Conservation (phyloP, 1,140 invertebrate genomes). For the Meteorus sp. region DNA sequence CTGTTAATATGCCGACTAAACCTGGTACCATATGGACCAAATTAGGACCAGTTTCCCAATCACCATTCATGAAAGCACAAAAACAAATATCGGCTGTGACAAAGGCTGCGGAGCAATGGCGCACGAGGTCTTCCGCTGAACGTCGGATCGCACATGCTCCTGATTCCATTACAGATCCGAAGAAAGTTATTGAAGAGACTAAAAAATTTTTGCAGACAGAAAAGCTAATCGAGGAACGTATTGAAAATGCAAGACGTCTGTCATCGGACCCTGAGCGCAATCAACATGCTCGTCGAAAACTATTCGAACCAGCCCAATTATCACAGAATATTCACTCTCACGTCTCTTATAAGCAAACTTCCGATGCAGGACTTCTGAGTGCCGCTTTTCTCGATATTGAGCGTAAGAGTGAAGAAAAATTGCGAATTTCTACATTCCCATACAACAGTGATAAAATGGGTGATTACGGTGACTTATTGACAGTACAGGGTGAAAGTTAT, state of each 20-base stretch:
- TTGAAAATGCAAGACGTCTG: constrained; percentile 44
- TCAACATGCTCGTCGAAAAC: constrained; percentile 36
- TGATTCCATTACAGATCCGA: constrained; percentile 26
- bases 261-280: constrained; percentile 28
- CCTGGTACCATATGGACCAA: constrained; percentile 52
- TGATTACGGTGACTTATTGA: constrained; percentile 34
- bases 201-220: constrained; percentile 46
- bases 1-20: constrained; percentile 46
- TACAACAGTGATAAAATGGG: constrained; percentile 15
- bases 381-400: constrained; percentile 50
- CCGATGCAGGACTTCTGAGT: constrained; percentile 43
- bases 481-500: constrained; percentile 47
- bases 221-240: constrained; percentile 41
- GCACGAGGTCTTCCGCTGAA: constrained; percentile 54
- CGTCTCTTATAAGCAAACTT: not conserved
- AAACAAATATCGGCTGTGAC: constrained; percentile 46
- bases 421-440: not conserved
- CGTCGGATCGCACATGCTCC: constrained; percentile 45
- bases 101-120: constrained; percentile 24
- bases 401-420: constrained; percentile 31
- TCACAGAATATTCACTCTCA: constrained; percentile 34
- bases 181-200: constrained; percentile 42
- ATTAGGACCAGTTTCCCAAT: constrained; percentile 55
- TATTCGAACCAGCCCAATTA: constrained; percentile 36
- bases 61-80: constrained; percentile 55